Percentiles rank a stretch among this genome's conserved stretches.
These are phyloP conservation scores for Labia minor DNA, from an alignment of 2,888 invertebrate genomes.

Conservation along the genomic window DNA sequence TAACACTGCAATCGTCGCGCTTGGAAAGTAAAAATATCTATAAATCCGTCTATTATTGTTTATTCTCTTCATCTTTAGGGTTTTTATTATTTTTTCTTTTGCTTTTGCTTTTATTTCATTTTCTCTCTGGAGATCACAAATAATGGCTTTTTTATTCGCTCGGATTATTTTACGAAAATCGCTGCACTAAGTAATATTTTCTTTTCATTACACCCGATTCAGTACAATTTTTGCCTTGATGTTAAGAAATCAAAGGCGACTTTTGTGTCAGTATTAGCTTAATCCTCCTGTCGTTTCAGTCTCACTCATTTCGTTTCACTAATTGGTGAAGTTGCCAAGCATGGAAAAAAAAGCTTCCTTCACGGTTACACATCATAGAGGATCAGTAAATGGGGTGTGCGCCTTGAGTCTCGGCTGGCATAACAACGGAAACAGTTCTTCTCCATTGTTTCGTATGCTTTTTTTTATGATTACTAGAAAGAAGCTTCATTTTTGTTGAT, in stretches of 20 bases:
- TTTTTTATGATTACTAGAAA: background rate
- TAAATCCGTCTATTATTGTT: too few relatives aligned
- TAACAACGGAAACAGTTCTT: background rate
- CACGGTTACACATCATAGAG: background rate
- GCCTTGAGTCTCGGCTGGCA: too few relatives aligned
- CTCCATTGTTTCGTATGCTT: background rate
- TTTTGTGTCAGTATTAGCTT: background rate
- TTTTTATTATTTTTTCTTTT: too few relatives aligned
- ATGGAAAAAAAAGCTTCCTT: background rate
- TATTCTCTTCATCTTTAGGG: too few relatives aligned
- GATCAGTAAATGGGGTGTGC: background rate
- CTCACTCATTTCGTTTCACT: background rate
- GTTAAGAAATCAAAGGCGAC: slow-evolving; percentile 13
- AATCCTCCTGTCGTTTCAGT: slow-evolving; percentile 4
- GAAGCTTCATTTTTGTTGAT: background rate
- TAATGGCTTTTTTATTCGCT: background rate
- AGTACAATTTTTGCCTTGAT: background rate
- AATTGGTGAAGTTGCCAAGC: background rate
- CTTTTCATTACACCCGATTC: slow-evolving; percentile 13
- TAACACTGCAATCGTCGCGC: too few relatives aligned
- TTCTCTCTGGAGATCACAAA: background rate
- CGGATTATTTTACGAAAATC: slow-evolving; percentile 13
- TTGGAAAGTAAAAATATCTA: too few relatives aligned
- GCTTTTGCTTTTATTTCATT: too few relatives aligned
- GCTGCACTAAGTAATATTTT: slow-evolving; percentile 13